phyloP scores from a whole-genome alignment of 2,113 vertebrate species.

The Mirza zaza region DNA sequence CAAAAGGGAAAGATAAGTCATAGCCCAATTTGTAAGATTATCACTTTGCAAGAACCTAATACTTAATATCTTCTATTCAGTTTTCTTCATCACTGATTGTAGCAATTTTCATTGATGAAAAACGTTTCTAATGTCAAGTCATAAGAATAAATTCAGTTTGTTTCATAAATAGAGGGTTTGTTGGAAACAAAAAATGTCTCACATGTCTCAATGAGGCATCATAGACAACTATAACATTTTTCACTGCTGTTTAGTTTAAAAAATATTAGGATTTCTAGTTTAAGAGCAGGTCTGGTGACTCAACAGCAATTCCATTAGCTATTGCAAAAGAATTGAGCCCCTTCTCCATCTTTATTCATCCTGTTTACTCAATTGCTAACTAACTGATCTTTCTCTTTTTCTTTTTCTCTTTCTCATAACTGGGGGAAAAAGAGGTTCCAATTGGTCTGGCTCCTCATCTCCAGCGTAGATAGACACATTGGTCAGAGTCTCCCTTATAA shows the following conservation, averaged over 20 bases:
- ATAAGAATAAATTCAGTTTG: neutral
- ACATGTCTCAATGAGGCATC: neutral
- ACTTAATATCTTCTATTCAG: neutral
- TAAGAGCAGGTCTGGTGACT: neutral
- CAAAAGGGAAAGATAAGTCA: neutral
- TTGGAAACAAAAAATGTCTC: neutral
- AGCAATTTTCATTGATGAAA: neutral
- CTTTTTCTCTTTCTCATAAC: neutral
- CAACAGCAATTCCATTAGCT: neutral
- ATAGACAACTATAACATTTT: neutral
- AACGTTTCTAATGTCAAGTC: neutral
- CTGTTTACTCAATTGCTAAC: neutral
- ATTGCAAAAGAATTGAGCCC: neutral
- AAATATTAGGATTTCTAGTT: neutral
- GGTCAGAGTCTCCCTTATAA: neutral
- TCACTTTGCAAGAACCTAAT: neutral
- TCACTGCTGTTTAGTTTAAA: neutral
- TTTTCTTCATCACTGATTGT: neutral
- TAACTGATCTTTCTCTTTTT: neutral
- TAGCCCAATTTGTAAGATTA: neutral
- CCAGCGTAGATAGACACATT: neutral
- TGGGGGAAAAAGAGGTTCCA: neutral
- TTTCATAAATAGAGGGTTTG: neutral
- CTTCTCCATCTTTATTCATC: neutral
- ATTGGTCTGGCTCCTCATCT: neutral